Conservation (phyloP, 2,113 vertebrate species). For the Mustela lutreola region DNA sequence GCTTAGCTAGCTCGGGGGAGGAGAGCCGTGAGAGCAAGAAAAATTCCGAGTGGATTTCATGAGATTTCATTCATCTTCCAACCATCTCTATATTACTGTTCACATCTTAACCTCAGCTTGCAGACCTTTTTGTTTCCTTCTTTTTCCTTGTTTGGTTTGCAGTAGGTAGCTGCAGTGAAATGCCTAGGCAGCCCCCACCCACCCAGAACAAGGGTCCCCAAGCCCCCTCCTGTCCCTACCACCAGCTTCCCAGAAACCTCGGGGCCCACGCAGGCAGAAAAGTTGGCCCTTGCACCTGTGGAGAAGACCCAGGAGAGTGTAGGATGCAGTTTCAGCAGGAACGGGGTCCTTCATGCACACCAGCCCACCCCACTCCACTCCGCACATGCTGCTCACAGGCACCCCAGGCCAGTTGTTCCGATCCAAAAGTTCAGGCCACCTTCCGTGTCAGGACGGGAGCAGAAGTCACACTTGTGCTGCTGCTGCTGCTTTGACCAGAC, state of each 20-base stretch:
- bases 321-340: constrained; percentile 22
- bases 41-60: constrained; percentile 94
- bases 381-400: constrained; percentile 26
- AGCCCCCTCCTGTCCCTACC: neutral
- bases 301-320: constrained; percentile 58
- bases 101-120: constrained; percentile 87
- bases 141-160: constrained; percentile 70
- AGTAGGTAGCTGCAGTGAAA: constrained; percentile 83
- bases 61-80: constrained; percentile 92
- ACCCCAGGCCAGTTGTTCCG: neutral
- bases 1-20: constrained; percentile 86
- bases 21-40: constrained; percentile 83
- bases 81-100: constrained; percentile 86
- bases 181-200: constrained; percentile 56
- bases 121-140: constrained; percentile 77
- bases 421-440: neutral
- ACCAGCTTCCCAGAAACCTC: constrained; percentile 50
- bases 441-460: neutral
- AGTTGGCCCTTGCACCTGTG: neutral
- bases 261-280: constrained; percentile 28
- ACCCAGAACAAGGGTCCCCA: neutral
- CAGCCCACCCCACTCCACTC: neutral
- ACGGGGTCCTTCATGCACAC: constrained; percentile 54
- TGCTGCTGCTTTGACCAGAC: neutral
- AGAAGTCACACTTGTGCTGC: neutral